phyloP scores from a whole-genome alignment of 2,888 invertebrate species.

The Nasonovia ribisnigri region DNA sequence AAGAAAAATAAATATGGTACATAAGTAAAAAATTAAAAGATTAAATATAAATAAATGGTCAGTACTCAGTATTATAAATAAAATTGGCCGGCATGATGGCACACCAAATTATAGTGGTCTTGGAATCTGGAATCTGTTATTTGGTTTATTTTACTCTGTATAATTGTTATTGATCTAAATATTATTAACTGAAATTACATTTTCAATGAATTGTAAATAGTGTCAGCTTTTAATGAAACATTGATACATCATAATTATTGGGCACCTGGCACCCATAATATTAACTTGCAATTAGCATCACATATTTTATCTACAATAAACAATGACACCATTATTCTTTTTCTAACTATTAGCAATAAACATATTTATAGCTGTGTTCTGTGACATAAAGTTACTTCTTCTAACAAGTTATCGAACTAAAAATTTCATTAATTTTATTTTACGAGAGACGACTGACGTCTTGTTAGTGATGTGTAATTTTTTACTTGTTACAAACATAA shows the following conservation, averaged over 20 bases:
- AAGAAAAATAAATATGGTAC: too few relatives aligned
- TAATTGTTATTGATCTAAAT: background rate
- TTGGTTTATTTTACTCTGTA: background rate
- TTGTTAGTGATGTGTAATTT: background rate
- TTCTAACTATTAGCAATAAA: background rate
- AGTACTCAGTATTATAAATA: too few relatives aligned
- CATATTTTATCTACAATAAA: slow-evolving; percentile 6
- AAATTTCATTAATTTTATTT: background rate
- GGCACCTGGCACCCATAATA: background rate
- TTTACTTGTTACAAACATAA: background rate
- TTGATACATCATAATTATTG: background rate
- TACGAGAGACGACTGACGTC: background rate
- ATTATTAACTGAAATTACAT: background rate
- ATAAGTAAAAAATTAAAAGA: background rate
- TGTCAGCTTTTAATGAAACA: background rate
- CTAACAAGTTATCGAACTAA: background rate
- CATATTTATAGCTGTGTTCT: background rate
- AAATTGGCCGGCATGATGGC: background rate
- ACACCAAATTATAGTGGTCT: background rate
- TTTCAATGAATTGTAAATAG: background rate
- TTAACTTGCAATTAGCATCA: background rate
- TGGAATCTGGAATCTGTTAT: background rate
- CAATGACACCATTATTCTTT: background rate
- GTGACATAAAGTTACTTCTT: background rate
- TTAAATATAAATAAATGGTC: background rate